These are phyloP conservation scores for Phaedon cochleariae DNA, from an alignment of 2,888 invertebrate species.

Conservation along the genomic window DNA sequence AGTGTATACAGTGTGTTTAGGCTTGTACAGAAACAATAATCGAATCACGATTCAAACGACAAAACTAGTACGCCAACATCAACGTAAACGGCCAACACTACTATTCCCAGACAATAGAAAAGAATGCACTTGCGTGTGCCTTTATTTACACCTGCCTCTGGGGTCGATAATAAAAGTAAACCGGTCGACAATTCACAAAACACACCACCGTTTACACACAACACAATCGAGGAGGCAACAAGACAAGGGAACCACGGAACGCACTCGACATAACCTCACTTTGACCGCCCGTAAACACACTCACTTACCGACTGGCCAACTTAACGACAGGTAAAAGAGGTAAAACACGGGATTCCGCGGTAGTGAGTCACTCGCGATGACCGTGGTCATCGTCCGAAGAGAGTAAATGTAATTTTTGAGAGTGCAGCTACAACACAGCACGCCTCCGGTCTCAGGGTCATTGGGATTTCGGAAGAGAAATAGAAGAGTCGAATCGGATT, in stretches of 20 bases:
- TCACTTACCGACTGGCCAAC: constrained; percentile 30
- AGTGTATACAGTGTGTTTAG: too few species aligned
- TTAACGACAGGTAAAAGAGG: constrained; percentile 14
- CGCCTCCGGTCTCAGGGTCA: constrained; percentile 10
- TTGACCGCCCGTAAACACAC: constrained; percentile 32
- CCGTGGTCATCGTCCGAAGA: constrained; percentile 25
- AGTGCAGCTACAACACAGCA: constrained; percentile 2
- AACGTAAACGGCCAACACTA: neutral
- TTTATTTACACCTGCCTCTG: constrained; percentile 31
- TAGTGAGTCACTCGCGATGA: constrained; percentile 41
- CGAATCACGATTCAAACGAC: constrained; percentile 8
- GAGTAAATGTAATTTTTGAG: neutral
- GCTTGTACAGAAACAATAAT: too few species aligned
- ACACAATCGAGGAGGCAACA: constrained; percentile 21
- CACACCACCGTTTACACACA: constrained; percentile 11
- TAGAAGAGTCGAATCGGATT: too few species aligned
- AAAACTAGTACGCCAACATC: constrained; percentile 31
- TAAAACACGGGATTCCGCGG: constrained; percentile 42
- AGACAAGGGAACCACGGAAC: constrained; percentile 10
- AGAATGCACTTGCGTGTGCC: constrained; percentile 32
- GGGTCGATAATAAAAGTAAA: constrained; percentile 20
- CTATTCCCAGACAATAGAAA: constrained; percentile 20
- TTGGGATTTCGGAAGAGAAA: constrained; percentile 16
- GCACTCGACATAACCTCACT: constrained; percentile 44
- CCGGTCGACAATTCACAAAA: constrained; percentile 20